phyloP scores from a whole-genome alignment of 2,797 vertebrate species.

The Syngnathus rostellatus region DNA sequence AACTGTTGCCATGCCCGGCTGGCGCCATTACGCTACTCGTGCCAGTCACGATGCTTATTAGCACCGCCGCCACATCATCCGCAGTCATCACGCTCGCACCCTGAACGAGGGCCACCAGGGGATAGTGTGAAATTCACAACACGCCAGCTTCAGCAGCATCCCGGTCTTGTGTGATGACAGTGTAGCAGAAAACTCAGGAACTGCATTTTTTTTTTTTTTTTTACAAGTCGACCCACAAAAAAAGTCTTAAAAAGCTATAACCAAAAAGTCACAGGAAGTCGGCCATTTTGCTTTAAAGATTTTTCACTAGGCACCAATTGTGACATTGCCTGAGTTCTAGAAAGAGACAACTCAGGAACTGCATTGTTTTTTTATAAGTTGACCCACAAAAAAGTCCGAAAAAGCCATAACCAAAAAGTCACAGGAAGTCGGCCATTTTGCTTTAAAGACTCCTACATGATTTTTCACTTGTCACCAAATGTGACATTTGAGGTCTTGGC shows the following conservation, averaged over 20 bases:
- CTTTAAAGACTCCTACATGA: neutral
- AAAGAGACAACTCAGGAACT: neutral
- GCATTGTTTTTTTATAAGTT: too few relatives aligned
- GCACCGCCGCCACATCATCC: constrained; percentile 15
- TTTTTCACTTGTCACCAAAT: constrained; percentile 20
- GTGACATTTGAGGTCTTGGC: constrained; percentile 30
- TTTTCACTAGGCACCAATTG: too few relatives aligned
- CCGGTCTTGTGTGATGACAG: neutral
- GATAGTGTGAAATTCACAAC: constrained; percentile 9
- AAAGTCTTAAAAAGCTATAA: too few relatives aligned
- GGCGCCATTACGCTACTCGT: constrained; percentile 1
- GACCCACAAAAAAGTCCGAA: too few relatives aligned
- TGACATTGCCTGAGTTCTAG: neutral
- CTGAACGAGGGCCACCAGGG: constrained; percentile 36
- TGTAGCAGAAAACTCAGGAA: neutral
- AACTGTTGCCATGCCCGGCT: neutral
- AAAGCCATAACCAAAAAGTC: too few relatives aligned
- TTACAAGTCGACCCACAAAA: too few relatives aligned
- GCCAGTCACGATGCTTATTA: constrained; percentile 35
- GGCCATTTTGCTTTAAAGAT: too few relatives aligned
- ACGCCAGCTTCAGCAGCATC: constrained; percentile 12
- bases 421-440: too few relatives aligned
- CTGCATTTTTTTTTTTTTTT: too few relatives aligned
- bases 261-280: too few relatives aligned
- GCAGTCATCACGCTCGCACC: constrained; percentile 30